These are phyloP conservation scores for Novumbra hubbsi DNA, from an alignment of 2,797 vertebrate species.

Conservation along the genomic window DNA sequence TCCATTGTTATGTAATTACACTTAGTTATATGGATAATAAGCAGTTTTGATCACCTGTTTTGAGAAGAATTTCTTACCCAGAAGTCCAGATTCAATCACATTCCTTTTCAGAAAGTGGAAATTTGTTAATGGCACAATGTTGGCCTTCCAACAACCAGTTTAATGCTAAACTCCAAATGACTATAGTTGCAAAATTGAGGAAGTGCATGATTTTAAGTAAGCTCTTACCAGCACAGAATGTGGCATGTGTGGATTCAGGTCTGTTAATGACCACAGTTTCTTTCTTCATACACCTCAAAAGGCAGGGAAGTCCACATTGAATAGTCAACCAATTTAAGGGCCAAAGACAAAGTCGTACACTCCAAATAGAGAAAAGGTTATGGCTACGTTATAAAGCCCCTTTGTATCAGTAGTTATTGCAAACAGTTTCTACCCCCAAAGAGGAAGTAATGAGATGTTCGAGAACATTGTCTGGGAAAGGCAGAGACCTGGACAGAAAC, in stretches of 20 bases:
- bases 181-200: neutral
- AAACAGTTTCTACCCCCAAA: too few species aligned
- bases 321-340: neutral
- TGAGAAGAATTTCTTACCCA: neutral
- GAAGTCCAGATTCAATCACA: neutral
- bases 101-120: neutral
- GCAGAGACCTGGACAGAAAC: too few species aligned
- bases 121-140: neutral
- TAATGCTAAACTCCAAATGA: neutral
- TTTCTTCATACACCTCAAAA: neutral
- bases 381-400: too few species aligned
- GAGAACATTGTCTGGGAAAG: too few species aligned
- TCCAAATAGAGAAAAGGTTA: too few species aligned
- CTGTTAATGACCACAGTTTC: slow-evolving; percentile 1
- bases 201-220: neutral
- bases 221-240: neutral
- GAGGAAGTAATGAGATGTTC: too few species aligned
- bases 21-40: neutral
- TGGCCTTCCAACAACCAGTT: neutral
- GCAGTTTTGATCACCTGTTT: neutral
- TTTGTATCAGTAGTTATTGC: too few species aligned
- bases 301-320: neutral
- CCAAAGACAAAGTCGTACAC: neutral
- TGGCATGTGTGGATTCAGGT: neutral
- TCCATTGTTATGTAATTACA: neutral